A percentile compares a stretch with the other conserved stretches of the same genome.
phyloP scores from a whole-genome alignment of 2,888 invertebrate species.

The Thecophora atra region DNA sequence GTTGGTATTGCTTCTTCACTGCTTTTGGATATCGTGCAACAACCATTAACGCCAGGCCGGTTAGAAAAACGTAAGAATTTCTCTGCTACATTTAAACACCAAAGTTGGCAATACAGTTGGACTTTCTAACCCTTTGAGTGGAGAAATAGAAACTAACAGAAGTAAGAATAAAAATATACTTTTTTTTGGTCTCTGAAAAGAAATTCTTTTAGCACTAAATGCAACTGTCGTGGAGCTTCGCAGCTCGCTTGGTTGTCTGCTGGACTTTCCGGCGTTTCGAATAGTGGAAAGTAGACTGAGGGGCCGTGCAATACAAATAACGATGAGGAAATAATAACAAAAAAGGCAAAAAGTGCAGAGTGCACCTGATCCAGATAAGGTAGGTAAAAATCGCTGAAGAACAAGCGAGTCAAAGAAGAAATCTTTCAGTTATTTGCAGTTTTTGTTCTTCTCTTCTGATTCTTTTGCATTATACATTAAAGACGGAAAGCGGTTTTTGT shows the following conservation, averaged over 20 bases:
- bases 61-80: no score
- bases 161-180: not conserved
- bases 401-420: slow-evolving; percentile 37
- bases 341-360: slow-evolving; percentile 32
- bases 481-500: not conserved
- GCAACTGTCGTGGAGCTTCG: no score
- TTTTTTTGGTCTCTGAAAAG: no score
- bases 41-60: no score
- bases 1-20: not conserved
- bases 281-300: not conserved
- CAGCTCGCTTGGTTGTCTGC: not conserved
- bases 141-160: no score
- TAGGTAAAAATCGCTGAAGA: slow-evolving; percentile 19
- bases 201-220: no score
- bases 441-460: not conserved
- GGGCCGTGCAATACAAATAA: not conserved
- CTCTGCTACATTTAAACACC: no score
- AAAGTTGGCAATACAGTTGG: slow-evolving; percentile 8
- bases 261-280: not conserved
- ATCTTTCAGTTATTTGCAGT: not conserved
- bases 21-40: not conserved
- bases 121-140: not conserved
- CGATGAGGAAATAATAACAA: not conserved
- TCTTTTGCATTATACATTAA: not conserved
- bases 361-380: slow-evolving; percentile 44